Base-by-base conservation (phyloP, 2,113 vertebrate species). In the Ochotona princeps region DNA sequence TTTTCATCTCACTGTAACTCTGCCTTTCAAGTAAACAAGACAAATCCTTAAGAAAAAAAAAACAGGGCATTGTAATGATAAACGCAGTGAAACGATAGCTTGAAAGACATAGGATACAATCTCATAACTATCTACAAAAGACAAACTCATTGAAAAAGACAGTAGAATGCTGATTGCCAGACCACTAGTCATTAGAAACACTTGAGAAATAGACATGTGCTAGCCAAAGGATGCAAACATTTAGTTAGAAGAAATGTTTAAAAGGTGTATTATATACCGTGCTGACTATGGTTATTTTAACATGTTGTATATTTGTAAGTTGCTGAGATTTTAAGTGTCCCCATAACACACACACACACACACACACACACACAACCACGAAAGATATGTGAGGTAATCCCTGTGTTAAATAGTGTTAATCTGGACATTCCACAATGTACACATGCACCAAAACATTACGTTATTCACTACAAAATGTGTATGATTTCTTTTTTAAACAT, bases 31-130 rank as follows among this genome's bases (percentile, higher is more conserved):
- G n/a, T n/a, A n/a, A n/a, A n/a, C n/a, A n/a, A n/a, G n/a, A n/a
- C n/a, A n/a, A n/a, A n/a, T n/a, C n/a, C n/a, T n/a, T n/a, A n/a
- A n/a, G n/a, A n/a, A n/a, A n/a, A n/a, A n/a, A n/a, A n/a, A n/a
- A n/a, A 32, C 28, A 13, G 12, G 11, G 63, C 14, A 3, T 30
- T 73, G 54, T 47, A 93, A 23, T 3, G 9, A 78, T 4, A 28
- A 70, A 69, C 0, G 1, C 3, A 14, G 51, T 20, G 0, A 0
- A 78, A 61, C 38, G 21, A 8, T 21, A 32, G 47, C 17, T 61
- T 1, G 44, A 78, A 54, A 88, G 38, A 72, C 21, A 35, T 26
- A 10, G 13, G 20, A 26, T 21, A 35, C 26, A 15, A 90, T 20
- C 78, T 63, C 78, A 61, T 15, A 47, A 47, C 61, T 6, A 25